These are phyloP conservation scores for Drosophila leontia DNA, from an alignment of 1,140 invertebrate species.

Conservation along the genomic window DNA sequence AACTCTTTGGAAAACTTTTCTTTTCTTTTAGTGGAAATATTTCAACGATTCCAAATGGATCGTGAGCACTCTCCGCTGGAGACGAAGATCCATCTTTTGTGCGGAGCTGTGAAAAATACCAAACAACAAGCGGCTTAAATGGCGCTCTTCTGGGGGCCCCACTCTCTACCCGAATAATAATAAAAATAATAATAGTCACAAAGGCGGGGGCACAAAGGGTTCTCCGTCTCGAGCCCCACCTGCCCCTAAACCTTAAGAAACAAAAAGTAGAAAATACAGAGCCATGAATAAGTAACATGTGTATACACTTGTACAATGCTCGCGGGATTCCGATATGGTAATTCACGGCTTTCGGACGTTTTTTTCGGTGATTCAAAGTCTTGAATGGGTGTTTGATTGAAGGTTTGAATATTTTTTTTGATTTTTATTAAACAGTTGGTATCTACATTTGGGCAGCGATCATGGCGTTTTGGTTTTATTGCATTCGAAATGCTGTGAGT, in stretches of 20 bases:
- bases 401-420: conserved; percentile 36
- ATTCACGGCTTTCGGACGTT: conserved; percentile 52
- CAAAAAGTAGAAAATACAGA: conserved; percentile 39
- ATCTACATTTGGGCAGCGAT: conserved; percentile 34
- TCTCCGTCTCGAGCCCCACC: conserved; percentile 11
- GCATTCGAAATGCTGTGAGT: conserved; percentile 2
- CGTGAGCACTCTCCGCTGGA: conserved; percentile 76
- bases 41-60: conserved; percentile 58
- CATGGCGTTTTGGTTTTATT: conserved; percentile 12
- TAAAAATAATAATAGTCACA: conserved; percentile 59
- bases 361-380: conserved; percentile 37
- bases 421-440: conserved; percentile 38
- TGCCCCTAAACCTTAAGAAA: conserved; percentile 4
- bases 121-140: conserved; percentile 80
- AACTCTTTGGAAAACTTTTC: conserved; percentile 66
- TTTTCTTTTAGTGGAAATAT: conserved; percentile 49
- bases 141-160: conserved; percentile 63
- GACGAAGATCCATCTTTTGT: conserved; percentile 72
- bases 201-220: conserved; percentile 62
- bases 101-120: conserved; percentile 76
- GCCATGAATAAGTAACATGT: conserved; percentile 59
- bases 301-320: conserved; percentile 59
- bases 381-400: conserved; percentile 55
- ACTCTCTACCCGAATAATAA: conserved; percentile 34
- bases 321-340: conserved; percentile 52